Base-by-base conservation (phyloP, 2,888 invertebrate genomes). In the Ormyrus pomaceus region DNA sequence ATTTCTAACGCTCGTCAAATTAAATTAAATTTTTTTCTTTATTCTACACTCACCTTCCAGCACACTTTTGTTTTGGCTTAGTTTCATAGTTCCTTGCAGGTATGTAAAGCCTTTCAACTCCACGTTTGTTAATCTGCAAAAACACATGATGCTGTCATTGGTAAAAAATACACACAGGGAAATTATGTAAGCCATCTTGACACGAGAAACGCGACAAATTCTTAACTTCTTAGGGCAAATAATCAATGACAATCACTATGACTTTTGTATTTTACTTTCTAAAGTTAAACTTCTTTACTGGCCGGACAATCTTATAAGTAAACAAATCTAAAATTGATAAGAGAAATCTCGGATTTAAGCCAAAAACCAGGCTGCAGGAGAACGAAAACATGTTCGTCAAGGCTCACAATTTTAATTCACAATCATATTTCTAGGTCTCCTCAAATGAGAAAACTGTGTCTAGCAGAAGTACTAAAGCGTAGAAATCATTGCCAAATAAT, bases 141-240 rank as follows among this genome's bases (percentile, higher is more conserved):
- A 76, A 64, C 65, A 84, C 34, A 73, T 3, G 64, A 48, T 62
- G 69, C 61, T 78, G 75, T 82, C 71, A 82, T 48, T 76, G 45
- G 58, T 51, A 50, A 76, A 84, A 81, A 81, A 68, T 77, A 71
- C 19, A 69, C 61, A 71, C 50, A 68, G 50, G 77, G 83, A 84
- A 88, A 88, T 89, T 89, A 89, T 88, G 86, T 89, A 85, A 88
- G 89, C 87, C 89, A 89, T 89, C 86, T 88, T 88, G 88, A 87
- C 80, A 72, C 61, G 62, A 13, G 71, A 48, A 48, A 19, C 50
- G 10, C 66, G 61, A 64, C 48, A 34, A 46, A 34, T 34, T 34
- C 34, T 34, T 64, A n/a, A 45, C 50, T 73, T 78, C 13, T 7
- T 9, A 10, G 13, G 13, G 2, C 51, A 73, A 80, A 77, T 69